Evolutionary conservation across 2,113 vertebrate genomes (phyloP).

Genomic region (Lichenostomus cassidix): DNA sequence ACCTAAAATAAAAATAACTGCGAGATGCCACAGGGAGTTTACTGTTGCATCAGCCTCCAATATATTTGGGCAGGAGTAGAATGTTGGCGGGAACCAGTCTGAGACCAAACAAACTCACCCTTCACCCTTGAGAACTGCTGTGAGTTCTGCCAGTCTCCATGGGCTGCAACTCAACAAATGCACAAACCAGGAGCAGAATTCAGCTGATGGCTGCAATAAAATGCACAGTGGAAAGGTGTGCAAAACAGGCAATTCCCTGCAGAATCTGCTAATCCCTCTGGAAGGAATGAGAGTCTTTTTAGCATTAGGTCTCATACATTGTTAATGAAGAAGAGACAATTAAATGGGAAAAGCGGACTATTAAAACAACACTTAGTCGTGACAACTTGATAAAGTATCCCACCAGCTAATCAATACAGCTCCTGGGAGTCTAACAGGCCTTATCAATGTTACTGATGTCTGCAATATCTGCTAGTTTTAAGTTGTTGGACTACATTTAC

Average conservation of each 20-base stretch:
- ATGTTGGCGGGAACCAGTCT: background rate
- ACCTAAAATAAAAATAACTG: background rate
- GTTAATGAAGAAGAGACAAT: slow-evolving; percentile 23
- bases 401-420: slow-evolving; percentile 36
- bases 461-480: background rate
- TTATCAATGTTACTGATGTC: background rate
- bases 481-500: background rate
- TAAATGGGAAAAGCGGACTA: slow-evolving; percentile 25
- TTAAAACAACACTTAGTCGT: slow-evolving; percentile 47
- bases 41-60: background rate
- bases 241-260: background rate
- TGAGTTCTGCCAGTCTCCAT: background rate
- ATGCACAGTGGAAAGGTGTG: background rate
- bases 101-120: background rate
- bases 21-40: background rate
- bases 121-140: background rate
- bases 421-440: background rate
- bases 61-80: background rate
- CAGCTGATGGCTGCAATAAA: background rate
- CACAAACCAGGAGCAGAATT: background rate
- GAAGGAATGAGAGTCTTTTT: background rate
- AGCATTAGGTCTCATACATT: background rate
- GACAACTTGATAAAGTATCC: slow-evolving; percentile 34
- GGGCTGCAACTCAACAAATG: background rate
- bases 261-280: background rate